Percentiles rank a stretch among this genome's conserved stretches.
Conservation (phyloP, 1,140 invertebrate genomes). For the Zaprionus capensis region DNA sequence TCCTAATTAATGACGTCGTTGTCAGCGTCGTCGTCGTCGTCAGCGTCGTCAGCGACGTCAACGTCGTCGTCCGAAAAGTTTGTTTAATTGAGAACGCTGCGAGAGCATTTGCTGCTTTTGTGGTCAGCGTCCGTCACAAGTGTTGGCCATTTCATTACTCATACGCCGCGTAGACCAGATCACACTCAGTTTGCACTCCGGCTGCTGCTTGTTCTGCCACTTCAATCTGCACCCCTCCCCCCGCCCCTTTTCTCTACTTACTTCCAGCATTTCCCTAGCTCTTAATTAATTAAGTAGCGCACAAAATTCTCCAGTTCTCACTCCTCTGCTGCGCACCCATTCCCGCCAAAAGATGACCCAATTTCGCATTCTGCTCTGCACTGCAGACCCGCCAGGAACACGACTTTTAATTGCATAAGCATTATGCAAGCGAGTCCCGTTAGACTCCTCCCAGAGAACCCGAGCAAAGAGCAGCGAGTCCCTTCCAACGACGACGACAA, state of each 20-base stretch:
- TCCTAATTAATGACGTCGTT: conserved; percentile 80
- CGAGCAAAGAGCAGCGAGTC: conserved; percentile 42
- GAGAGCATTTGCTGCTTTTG: not conserved
- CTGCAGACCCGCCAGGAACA: conserved; percentile 46
- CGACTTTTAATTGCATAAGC: conserved; percentile 76
- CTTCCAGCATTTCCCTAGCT: conserved; percentile 7
- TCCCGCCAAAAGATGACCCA: conserved; percentile 64
- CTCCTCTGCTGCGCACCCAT: not conserved
- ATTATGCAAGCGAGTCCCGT: conserved; percentile 58
- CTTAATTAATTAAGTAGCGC: conserved; percentile 48
- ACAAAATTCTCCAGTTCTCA: conserved; percentile 17
- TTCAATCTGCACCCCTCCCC: not conserved
- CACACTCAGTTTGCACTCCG: conserved; percentile 27
- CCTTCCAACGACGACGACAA: conserved; percentile 36
- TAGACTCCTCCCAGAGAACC: not conserved
- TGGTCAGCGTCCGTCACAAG: conserved; percentile 44
- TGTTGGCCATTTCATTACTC: conserved; percentile 64
- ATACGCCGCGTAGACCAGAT: conserved; percentile 64
- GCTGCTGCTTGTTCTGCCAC: not conserved
- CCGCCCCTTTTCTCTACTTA: conserved; percentile 54
- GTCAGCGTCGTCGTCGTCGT: conserved; percentile 22
- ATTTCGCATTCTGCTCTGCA: conserved; percentile 58
- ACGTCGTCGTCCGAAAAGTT: conserved; percentile 32
- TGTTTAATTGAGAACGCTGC: conserved; percentile 69
- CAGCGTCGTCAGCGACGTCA: conserved; percentile 11